Base-by-base conservation (phyloP, 1,140 invertebrate species). In the Hormaphis cornu region DNA sequence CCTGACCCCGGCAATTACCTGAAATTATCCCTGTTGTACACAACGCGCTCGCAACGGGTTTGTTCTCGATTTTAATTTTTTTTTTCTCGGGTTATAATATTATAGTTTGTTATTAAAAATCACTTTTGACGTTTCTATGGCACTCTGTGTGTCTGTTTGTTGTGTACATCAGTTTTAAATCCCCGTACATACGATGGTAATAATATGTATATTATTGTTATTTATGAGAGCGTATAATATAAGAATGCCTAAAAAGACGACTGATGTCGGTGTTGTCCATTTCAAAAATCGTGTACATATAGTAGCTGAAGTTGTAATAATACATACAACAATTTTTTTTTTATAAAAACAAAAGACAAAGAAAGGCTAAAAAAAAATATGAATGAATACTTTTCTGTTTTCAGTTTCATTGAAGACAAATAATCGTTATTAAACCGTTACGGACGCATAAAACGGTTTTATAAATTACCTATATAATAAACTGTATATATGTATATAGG, bases 61-160 rank as follows among this genome's bases (percentile, higher is more conserved):
- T 66, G 44, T 66, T 66, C 61, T 66, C 18, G 44, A 66, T 66
- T 61, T 59, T 59, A 22, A 42, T 63, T 33, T 35, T 63, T 66
- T 48, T 48, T 33, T 3, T 33, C 42, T n/a, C n/a, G n/a, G n/a
- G 37, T 40, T 46, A 10, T n/a, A n/a, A 46, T 22, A 16, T 7
- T 44, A 50, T 66, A 66, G 61, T 66, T 66, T 66, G 61, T 66
- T 66, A 66, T 66, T 66, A 66, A 66, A 66, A 66, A 66, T 66
- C 61, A 66, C 61, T 66, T 66, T 66, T 66, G 61, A 66, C 61
- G 61, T 66, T 66, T 66, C 61, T 66, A 33, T 46, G 30, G 44
- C 40, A 44, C 18, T 18, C 24, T n/a, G n/a, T 61, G 58, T 44
- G 37, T 44, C 16, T 28, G 16, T n/a, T n/a, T 44, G 50, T 53